These are phyloP conservation scores for Drosophila prosaltans DNA, from an alignment of 1,140 invertebrate species.

Conservation along the genomic window DNA sequence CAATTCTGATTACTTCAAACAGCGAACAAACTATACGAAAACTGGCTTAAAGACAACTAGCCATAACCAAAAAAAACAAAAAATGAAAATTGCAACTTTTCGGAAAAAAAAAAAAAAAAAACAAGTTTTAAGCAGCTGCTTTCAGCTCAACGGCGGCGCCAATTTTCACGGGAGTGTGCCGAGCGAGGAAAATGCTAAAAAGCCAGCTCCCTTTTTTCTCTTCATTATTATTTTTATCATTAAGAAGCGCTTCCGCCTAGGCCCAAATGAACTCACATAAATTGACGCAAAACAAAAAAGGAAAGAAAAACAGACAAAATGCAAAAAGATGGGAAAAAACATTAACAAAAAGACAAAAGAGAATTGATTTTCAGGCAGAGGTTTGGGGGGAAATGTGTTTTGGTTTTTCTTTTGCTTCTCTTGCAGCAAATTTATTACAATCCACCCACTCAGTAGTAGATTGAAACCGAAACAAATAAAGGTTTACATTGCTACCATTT, in stretches of 20 bases:
- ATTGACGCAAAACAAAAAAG: constrained; percentile 9
- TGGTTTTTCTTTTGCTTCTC: constrained; percentile 13
- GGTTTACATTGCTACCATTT: neutral
- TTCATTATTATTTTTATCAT: constrained; percentile 20
- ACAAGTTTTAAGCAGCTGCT: constrained; percentile 17
- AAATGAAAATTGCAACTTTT: constrained; percentile 19
- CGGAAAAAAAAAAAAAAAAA: neutral
- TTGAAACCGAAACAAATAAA: neutral
- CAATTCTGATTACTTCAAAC: constrained; percentile 20
- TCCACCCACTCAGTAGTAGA: neutral
- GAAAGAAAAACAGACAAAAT: constrained; percentile 2
- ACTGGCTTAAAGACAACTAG: constrained; percentile 10
- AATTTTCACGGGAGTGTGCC: constrained; percentile 21
- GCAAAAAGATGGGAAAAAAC: constrained; percentile 15
- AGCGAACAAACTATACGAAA: neutral
- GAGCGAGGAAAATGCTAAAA: constrained; percentile 12
- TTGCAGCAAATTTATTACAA: constrained; percentile 1
- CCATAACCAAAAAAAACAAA: constrained; percentile 18
- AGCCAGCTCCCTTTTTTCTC: constrained; percentile 12
- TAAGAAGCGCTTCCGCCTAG: constrained; percentile 15
- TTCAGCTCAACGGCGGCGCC: neutral
- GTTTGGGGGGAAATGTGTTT: constrained; percentile 31
- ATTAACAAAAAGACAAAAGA: constrained; percentile 15
- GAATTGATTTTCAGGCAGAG: constrained; percentile 49
- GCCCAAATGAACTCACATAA: constrained; percentile 15